Percentiles rank a stretch among this genome's conserved stretches.
Conservation (phyloP, 2,113 vertebrate genomes). For the Calonectris borealis region DNA sequence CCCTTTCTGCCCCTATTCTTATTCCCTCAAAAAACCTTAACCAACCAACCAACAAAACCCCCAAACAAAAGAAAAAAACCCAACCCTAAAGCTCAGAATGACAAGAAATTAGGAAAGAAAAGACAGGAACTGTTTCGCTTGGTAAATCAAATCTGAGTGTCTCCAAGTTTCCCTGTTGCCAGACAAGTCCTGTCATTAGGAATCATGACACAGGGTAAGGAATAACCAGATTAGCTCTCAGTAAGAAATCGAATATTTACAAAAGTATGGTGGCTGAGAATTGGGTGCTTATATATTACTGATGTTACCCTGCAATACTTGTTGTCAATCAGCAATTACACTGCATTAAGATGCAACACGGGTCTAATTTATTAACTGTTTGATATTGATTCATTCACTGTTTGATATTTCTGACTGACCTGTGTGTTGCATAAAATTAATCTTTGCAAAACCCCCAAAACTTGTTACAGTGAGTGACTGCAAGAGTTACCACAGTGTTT, state of each 20-base stretch:
- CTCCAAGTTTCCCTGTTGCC: not conserved
- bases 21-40: not conserved
- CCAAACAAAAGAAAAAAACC: not conserved
- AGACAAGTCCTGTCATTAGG: not conserved
- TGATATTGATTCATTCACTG: not conserved
- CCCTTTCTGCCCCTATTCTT: not conserved
- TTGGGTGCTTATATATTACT: not conserved
- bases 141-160: not conserved
- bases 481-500: not conserved
- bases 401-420: not conserved
- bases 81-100: not conserved
- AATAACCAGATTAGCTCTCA: not conserved
- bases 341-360: not conserved
- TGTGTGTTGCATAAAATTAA: not conserved
- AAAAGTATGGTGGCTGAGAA: not conserved
- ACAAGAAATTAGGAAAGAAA: not conserved
- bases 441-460: not conserved
- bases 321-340: not conserved
- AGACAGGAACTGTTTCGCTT: not conserved
- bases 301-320: not conserved
- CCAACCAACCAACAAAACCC: not conserved
- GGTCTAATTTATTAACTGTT: not conserved
- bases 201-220: not conserved
- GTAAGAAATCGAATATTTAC: not conserved
- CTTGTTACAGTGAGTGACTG: not conserved